A percentile compares a stretch with the other conserved stretches of the same genome.
Evolutionary conservation across 2,797 vertebrate genomes (phyloP).

Genomic region (Scolopax rusticola): DNA sequence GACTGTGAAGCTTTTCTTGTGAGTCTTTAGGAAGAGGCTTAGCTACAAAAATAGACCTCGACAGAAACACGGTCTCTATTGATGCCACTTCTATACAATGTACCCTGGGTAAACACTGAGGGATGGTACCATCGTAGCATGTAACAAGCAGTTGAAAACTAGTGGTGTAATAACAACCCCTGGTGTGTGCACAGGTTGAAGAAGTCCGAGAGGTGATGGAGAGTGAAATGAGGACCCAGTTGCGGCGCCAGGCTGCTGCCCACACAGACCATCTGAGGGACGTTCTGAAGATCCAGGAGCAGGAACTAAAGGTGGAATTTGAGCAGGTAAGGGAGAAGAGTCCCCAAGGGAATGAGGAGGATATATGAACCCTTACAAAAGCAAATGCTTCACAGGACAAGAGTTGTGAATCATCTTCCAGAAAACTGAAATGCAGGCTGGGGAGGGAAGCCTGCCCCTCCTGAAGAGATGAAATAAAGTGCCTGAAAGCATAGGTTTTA

Average conservation of each 20-base stretch:
- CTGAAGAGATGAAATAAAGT: background rate
- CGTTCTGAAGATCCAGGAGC: constrained; percentile 93
- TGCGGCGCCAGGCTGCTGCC: constrained; percentile 94
- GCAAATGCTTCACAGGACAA: rapidly evolving
- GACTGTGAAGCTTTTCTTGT: rapidly evolving
- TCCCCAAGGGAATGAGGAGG: rapidly evolving
- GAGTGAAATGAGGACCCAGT: constrained; percentile 95
- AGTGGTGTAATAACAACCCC: rapidly evolving
- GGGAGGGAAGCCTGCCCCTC: background rate
- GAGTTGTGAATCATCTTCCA: background rate
- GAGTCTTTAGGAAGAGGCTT: background rate
- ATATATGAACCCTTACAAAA: background rate
- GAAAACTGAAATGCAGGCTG: rapidly evolving
- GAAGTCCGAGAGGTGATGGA: constrained; percentile 96
- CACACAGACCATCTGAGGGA: constrained; percentile 95
- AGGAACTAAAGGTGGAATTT: constrained; percentile 88
- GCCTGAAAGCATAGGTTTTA: rapidly evolving
- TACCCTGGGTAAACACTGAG: rapidly evolving
- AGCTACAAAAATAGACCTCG: rapidly evolving
- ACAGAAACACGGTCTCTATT: background rate
- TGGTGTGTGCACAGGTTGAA: constrained; percentile 78
- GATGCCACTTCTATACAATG: rapidly evolving
- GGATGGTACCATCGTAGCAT: rapidly evolving
- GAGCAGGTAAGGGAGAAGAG: constrained; percentile 84
- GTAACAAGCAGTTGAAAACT: background rate